phyloP scores from a whole-genome alignment of 2,888 invertebrate genomes.

The Phorcus lineatus region DNA sequence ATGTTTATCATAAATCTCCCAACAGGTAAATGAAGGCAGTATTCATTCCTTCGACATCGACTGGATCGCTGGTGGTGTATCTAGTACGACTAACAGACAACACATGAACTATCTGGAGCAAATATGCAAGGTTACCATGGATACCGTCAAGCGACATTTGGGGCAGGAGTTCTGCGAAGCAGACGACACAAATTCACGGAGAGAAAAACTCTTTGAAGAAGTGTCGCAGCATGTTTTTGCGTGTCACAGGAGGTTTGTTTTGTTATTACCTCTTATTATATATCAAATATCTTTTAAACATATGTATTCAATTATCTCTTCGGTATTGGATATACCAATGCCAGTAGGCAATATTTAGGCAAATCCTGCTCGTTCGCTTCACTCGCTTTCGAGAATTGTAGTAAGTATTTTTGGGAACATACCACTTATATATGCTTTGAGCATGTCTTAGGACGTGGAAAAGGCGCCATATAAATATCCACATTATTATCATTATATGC shows the following conservation, averaged over 20 bases:
- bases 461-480: too few species aligned
- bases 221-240: constrained; percentile 65
- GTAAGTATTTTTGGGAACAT: too few species aligned
- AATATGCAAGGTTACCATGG: constrained; percentile 58
- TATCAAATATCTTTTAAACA: too few species aligned
- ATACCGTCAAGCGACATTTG: constrained; percentile 48
- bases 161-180: constrained; percentile 42
- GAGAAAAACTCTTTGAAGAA: constrained; percentile 57
- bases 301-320: too few species aligned
- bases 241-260: constrained; percentile 64
- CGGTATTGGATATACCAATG: too few species aligned
- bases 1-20: not conserved
- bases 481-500: too few species aligned
- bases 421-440: too few species aligned
- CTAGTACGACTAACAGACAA: constrained; percentile 49
- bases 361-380: too few species aligned
- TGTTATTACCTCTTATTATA: too few species aligned
- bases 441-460: too few species aligned
- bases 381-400: too few species aligned
- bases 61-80: constrained; percentile 63
- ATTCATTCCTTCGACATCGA: constrained; percentile 50
- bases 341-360: too few species aligned
- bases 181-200: constrained; percentile 31
- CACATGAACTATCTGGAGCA: constrained; percentile 65
- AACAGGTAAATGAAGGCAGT: constrained; percentile 49